Percentiles rank a stretch among this genome's conserved stretches.
phyloP scores from a whole-genome alignment of 2,113 vertebrate species.

The Heterochromis multidens region DNA sequence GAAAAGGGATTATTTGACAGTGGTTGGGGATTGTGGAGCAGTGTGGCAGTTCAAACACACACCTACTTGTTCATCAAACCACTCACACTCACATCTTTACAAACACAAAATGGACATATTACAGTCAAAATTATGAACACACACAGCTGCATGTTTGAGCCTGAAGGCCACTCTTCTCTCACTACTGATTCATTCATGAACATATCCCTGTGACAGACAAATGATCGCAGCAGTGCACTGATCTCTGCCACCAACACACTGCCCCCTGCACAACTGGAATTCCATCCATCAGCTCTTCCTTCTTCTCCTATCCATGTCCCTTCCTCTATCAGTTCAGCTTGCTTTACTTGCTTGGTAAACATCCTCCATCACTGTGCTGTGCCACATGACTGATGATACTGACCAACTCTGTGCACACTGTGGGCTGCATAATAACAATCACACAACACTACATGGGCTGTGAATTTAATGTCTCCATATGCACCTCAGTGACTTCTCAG shows the following conservation, averaged over 20 bases:
- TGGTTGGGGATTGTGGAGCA: constrained; percentile 9
- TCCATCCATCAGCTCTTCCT: neutral
- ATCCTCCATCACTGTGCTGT: neutral
- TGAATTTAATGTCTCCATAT: neutral
- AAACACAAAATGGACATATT: neutral
- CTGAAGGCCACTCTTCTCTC: neutral
- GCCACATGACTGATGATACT: neutral
- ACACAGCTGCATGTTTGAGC: accelerated
- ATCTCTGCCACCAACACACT: neutral
- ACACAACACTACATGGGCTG: neutral
- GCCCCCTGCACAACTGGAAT: neutral
- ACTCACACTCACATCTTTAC: neutral
- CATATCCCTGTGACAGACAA: neutral
- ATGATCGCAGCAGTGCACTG: neutral
- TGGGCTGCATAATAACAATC: neutral
- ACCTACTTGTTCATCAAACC: neutral
- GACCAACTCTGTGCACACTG: neutral
- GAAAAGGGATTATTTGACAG: constrained; percentile 67
- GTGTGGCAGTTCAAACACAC: neutral
- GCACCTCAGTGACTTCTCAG: neutral
- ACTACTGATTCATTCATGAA: neutral
- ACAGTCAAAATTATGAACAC: neutral
- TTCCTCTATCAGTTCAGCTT: neutral
- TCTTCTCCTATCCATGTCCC: neutral
- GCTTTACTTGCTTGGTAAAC: neutral